phyloP scores from a whole-genome alignment of 1,140 invertebrate species.

The Drepana arcuata region DNA sequence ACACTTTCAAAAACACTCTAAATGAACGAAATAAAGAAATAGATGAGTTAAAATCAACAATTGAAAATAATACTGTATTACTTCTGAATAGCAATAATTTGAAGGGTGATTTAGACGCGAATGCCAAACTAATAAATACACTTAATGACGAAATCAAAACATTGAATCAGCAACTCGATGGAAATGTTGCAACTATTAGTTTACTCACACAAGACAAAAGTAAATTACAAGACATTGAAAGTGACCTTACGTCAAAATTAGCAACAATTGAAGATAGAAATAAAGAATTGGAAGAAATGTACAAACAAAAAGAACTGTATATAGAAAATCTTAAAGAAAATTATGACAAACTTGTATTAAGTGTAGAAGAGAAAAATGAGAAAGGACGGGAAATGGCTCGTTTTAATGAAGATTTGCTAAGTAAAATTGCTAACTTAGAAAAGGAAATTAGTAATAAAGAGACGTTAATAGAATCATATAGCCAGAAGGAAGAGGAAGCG shows the following conservation, averaged over 20 bases:
- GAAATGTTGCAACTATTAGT: slow-evolving; percentile 17
- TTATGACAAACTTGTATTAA: slow-evolving; percentile 14
- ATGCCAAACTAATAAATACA: slow-evolving; percentile 20
- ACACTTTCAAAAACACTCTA: slow-evolving; percentile 33
- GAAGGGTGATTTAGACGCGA: slow-evolving; percentile 19
- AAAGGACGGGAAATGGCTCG: slow-evolving; percentile 16
- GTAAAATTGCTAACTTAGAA: slow-evolving; percentile 24
- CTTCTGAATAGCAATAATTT: slow-evolving; percentile 4
- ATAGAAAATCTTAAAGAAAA: slow-evolving; percentile 18
- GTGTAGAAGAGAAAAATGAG: slow-evolving; percentile 9
- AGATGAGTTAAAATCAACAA: slow-evolving; percentile 21
- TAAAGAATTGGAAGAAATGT: slow-evolving; percentile 18
- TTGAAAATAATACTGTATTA: slow-evolving; percentile 14
- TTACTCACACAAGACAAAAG: slow-evolving; percentile 17
- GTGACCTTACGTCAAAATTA: slow-evolving; percentile 16
- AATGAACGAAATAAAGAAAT: slow-evolving; percentile 36
- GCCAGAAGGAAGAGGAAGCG: slow-evolving; percentile 16
- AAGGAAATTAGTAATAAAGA: slow-evolving; percentile 24
- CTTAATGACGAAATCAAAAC: slow-evolving; percentile 20
- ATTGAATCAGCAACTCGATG: slow-evolving; percentile 19
- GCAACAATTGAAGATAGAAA: slow-evolving; percentile 8
- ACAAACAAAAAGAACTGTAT: slow-evolving; percentile 10
- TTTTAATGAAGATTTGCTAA: slow-evolving; percentile 14
- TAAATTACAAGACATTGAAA: slow-evolving; percentile 10
- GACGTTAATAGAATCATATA: slow-evolving; percentile 19